These are phyloP conservation scores for Tinamus major DNA, from an alignment of 2,797 vertebrate genomes.

Conservation along the genomic window DNA sequence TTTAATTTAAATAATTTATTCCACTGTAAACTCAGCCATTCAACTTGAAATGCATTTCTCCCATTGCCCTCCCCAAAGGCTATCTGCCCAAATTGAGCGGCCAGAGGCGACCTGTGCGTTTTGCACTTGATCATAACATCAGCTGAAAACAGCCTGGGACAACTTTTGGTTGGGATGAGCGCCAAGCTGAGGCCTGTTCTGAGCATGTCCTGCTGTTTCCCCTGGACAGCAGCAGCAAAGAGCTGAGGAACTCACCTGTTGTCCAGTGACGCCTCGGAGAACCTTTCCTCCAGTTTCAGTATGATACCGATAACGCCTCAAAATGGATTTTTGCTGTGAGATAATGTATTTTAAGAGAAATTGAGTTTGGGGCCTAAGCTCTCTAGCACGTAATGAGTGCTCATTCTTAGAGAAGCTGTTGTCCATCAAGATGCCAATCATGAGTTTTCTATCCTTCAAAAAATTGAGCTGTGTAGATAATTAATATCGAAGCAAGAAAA, in stretches of 20 bases:
- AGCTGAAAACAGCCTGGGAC: neutral
- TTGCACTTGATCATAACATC: neutral
- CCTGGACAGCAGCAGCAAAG: neutral
- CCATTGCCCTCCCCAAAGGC: neutral
- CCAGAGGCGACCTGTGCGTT: neutral
- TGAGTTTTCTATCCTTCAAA: neutral
- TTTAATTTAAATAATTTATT: constrained; percentile 44
- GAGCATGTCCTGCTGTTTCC: neutral
- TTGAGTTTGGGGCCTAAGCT: neutral
- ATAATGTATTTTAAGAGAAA: neutral
- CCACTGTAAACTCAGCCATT: neutral
- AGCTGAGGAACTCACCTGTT: neutral
- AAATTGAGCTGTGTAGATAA: neutral
- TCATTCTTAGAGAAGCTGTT: neutral
- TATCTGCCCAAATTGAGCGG: neutral
- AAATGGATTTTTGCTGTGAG: neutral
- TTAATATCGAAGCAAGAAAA: neutral
- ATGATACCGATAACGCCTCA: neutral
- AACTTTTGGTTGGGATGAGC: neutral
- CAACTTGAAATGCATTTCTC: constrained; percentile 14
- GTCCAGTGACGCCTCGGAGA: neutral
- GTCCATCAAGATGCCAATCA: neutral
- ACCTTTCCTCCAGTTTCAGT: neutral
- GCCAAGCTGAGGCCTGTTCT: neutral
- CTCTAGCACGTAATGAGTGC: neutral